Percentiles rank a stretch among this genome's conserved stretches.
Conservation (phyloP, 2,113 vertebrate species). For the Manacus vitellinus region DNA sequence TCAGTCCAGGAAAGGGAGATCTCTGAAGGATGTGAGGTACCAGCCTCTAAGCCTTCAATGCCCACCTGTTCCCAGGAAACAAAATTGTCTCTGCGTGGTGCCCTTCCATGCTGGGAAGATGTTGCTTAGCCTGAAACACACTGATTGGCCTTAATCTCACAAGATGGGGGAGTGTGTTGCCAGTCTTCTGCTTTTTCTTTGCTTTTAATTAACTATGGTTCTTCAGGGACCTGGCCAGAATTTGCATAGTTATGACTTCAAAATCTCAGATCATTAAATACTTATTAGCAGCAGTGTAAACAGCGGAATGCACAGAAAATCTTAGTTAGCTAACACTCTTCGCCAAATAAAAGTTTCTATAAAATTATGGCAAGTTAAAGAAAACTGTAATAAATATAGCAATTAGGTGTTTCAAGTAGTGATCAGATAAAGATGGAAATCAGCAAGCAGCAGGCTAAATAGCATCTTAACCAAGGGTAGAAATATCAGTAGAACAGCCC, state of each 20-base stretch:
- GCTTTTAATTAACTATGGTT: constrained; percentile 40
- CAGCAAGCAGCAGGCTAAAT: constrained; percentile 27
- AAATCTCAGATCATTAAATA: constrained; percentile 55
- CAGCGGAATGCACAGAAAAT: constrained; percentile 53
- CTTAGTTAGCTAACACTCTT: background rate
- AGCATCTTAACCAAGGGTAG: constrained; percentile 37
- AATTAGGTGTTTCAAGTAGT: constrained; percentile 47
- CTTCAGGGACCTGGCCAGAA: constrained; percentile 45
- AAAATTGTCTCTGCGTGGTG: fast-evolving
- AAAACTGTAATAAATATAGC: constrained; percentile 52
- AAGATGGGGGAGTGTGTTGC: background rate
- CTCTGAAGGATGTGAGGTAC: background rate
- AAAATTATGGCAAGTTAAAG: constrained; percentile 29
- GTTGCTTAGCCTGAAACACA: background rate
- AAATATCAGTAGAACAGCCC: background rate
- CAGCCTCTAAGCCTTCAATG: background rate
- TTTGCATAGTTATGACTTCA: constrained; percentile 60
- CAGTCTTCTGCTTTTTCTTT: constrained; percentile 15
- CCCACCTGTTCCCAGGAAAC: background rate
- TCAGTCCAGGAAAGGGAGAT: background rate
- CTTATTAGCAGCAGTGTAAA: constrained; percentile 48
- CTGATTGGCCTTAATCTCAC: background rate
- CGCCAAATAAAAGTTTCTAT: constrained; percentile 3
- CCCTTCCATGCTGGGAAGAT: background rate
- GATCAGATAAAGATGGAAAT: constrained; percentile 47